Evolutionary conservation across 2,888 invertebrate genomes (phyloP), one percentile per base, ranked within the genome.

Genomic region (Caenorhabditis sulstoni): DNA sequence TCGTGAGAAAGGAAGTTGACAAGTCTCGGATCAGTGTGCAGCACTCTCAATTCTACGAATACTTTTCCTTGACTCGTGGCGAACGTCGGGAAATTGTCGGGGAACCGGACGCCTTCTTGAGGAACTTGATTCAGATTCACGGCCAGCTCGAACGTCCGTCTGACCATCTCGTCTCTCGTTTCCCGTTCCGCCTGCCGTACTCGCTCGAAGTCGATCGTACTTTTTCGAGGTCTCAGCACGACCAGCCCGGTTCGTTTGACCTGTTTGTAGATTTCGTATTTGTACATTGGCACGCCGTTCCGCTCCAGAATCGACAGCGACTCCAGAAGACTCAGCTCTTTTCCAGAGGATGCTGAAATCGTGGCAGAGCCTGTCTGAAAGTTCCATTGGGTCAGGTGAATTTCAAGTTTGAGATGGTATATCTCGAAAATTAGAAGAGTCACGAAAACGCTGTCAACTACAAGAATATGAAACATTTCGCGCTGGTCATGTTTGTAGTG

Each of bases 231-330:
- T 49, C 85, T 53, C 11, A 81, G 41, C 16, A 83, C 79, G 37
- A 83, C 81, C 14, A 83, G 61, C 9, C 85, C 85, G 0, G 76
- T 79, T 9, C 65, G 29, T 59, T 82, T 83, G 11, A 83, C 57
- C 4, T 74, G 62, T 16, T 62, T 62, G 47, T 80, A 83, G n/a
- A 62, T 45, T 22, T 68, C 62, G 29, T 80, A 83, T 52, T 79
- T 80, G 47, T 50, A 53, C 44, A 64, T 61, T 5, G 78, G 35
- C 18, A 84, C 65, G 4, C 41, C 22, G 16, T 64, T 62, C 3
- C 29, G 16, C 23, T 81, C 67, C 20, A 82, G 61, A 23, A 82
- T 76, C 9, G 45, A 18, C 45, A 68, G 77, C 3, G 62, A 76
- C 23, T 84, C 77, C 12, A 64, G 49, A n/a, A 76, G 64, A 16